Evolutionary conservation across 2,113 vertebrate species (phyloP).

Genomic region (Rhadina sibilatrix): DNA sequence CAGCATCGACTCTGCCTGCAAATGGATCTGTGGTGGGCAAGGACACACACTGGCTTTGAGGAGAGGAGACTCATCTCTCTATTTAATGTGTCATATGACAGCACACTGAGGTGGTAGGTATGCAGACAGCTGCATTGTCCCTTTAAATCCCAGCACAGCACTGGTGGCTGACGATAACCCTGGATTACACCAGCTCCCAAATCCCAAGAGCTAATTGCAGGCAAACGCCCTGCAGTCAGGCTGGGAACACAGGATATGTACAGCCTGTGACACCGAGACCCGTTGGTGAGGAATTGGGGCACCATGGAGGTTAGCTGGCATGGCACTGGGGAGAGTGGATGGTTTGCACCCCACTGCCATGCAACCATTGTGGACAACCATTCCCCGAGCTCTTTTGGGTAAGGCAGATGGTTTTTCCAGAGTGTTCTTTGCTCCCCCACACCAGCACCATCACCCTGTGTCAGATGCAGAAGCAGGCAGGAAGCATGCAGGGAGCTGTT

Average conservation of each 20-base stretch:
- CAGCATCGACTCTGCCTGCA: rapidly evolving
- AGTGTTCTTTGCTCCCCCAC: background rate
- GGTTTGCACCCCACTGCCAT: rapidly evolving
- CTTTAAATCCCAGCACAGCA: conserved; percentile 30
- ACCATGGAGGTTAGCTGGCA: rapidly evolving
- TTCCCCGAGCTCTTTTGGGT: background rate
- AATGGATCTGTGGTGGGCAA: background rate
- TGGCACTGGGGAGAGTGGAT: rapidly evolving
- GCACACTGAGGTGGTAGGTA: background rate
- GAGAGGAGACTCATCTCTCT: background rate
- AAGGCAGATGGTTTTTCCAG: background rate
- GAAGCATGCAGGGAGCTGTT: background rate
- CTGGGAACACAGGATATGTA: background rate
- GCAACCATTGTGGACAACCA: background rate
- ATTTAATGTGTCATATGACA: rapidly evolving
- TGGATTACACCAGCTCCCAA: conserved; percentile 7
- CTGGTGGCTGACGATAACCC: background rate
- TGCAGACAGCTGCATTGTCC: background rate
- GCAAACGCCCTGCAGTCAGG: background rate
- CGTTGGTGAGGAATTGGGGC: background rate
- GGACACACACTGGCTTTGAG: background rate
- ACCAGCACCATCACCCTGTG: rapidly evolving
- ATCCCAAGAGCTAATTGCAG: conserved; percentile 44
- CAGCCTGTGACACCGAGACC: background rate
- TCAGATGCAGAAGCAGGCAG: background rate